Base-by-base conservation (phyloP, 1,140 invertebrate genomes). In the Diorhabda carinulata region DNA sequence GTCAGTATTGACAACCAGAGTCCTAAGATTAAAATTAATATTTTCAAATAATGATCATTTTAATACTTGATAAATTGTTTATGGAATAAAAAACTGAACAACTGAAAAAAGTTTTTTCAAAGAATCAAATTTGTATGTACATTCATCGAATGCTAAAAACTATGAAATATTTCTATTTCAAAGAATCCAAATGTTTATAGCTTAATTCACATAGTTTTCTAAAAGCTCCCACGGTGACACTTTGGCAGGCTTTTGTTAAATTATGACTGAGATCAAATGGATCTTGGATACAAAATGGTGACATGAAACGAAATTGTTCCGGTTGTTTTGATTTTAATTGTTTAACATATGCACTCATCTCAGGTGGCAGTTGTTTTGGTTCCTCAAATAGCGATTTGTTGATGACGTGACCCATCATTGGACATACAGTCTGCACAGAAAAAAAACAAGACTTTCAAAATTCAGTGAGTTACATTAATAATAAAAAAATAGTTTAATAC, bases 221-320 rank as follows among this genome's bases (percentile, higher is more conserved):
- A 45, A 81, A 77, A 65, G 73, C 79, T 10, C 62, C 69, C 3
- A 79, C 52, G 43, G 68, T 72, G 44, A 61, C 63, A 9, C 59
- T 43, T 41, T 67, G 65, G 44, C 70, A 75, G 43, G 78, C 79
- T 73, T 81, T 82, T 0, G 81, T 81, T 61, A 83, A 72, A 73
- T 84, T 84, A 65, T 83, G 81, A 56, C 78, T 80, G 43, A 83
- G 76, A 75, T 82, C 80, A 66, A 84, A 83, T 8, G 82, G 82
- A 78, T 84, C 83, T 73, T 84, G 83, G 44, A 84, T 74, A 70
- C 81, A 82, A 59, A 82, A 68, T 6, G 73, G 56, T 3, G 73
- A 72, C n/a, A 74, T 65, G 5, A 70, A 62, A 63, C 78, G 64
- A 66, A 78, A 81, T 42, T 74, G 57, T 71, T 80, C 79, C 0